Evolutionary conservation across 2,113 vertebrate genomes (phyloP).

Genomic region (Tauraco erythrolophus): DNA sequence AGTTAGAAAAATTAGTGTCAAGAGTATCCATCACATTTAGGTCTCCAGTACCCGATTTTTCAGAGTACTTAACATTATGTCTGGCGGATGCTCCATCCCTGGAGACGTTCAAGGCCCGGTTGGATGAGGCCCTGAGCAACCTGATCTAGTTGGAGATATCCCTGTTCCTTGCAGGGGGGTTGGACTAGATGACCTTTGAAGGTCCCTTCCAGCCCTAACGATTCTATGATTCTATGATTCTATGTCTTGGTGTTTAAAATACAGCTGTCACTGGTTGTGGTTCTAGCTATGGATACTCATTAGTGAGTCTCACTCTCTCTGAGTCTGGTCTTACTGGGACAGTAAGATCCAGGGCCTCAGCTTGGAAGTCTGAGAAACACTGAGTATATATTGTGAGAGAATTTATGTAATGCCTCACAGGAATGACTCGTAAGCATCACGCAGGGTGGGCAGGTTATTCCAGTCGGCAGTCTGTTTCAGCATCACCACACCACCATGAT

Average conservation of each 20-base stretch:
- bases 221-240: no score
- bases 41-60: background rate
- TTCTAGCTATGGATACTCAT: background rate
- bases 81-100: no score
- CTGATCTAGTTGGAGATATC: no score
- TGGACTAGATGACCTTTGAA: no score
- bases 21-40: background rate
- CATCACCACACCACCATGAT: background rate
- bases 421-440: background rate
- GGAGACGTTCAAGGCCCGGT: no score
- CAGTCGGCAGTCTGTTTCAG: background rate
- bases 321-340: background rate
- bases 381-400: background rate
- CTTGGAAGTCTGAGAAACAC: background rate
- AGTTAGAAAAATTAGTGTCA: background rate
- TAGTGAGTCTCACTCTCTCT: background rate
- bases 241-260: background rate
- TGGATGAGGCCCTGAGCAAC: no score
- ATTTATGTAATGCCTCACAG: background rate
- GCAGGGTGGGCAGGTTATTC: background rate
- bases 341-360: background rate
- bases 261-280: background rate
- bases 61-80: background rate
- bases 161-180: no score
- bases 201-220: no score